Evolutionary conservation across 2,888 invertebrate genomes (phyloP).

Genomic region (Cephus rjabovi): DNA sequence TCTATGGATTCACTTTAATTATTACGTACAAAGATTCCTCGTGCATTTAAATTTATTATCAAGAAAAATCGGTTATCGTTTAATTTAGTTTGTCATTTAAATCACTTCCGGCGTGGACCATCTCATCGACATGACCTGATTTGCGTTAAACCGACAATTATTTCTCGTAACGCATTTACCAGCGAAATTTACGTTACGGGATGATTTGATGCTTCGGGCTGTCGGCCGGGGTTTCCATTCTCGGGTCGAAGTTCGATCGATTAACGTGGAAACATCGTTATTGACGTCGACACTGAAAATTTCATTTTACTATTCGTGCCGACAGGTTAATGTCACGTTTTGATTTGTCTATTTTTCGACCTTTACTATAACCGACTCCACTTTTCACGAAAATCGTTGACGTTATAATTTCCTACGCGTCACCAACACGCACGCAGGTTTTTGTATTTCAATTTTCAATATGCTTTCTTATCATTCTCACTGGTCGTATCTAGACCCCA

Average conservation of each 20-base stretch:
- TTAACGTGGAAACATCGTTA: background rate
- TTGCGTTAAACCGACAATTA: constrained; percentile 24
- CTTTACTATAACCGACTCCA: background rate
- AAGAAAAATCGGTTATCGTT: background rate
- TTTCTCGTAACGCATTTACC: constrained; percentile 25
- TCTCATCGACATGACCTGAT: constrained; percentile 5
- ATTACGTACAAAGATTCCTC: background rate
- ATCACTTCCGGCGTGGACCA: background rate
- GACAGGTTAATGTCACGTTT: background rate
- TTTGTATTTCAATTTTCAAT: background rate
- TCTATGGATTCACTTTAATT: background rate
- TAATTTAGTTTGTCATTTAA: background rate
- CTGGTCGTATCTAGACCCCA: background rate
- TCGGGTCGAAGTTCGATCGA: background rate
- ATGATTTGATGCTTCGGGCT: background rate
- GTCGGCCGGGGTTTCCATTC: background rate
- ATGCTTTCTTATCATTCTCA: background rate
- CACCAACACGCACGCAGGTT: background rate
- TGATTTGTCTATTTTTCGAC: background rate
- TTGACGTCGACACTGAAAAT: background rate
- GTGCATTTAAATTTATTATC: background rate
- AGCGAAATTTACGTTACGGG: background rate
- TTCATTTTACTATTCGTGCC: background rate
- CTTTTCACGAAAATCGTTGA: background rate
- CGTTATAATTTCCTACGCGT: background rate